Conservation (phyloP, 1,140 invertebrate species). For the Lasaia peninsularis region DNA sequence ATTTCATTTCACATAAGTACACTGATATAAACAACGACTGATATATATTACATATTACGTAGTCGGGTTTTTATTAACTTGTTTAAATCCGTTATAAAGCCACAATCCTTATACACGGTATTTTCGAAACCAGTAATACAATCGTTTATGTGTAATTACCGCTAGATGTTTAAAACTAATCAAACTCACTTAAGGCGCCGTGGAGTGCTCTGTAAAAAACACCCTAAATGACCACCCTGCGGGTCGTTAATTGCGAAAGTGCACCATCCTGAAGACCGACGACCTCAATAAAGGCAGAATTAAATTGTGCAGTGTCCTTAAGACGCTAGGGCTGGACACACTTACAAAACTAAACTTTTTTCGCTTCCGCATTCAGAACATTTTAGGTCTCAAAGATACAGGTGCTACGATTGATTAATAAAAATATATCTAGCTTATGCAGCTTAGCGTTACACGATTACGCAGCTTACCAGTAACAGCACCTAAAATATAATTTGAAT, state of each 20-base stretch:
- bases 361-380: neutral
- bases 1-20: too few relatives aligned
- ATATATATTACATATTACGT: too few relatives aligned
- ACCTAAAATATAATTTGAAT: too few relatives aligned
- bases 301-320: conserved; percentile 16
- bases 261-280: conserved; percentile 7
- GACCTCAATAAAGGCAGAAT: conserved; percentile 17
- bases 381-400: neutral
- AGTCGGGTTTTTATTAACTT: too few relatives aligned
- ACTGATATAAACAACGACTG: too few relatives aligned
- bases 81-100: neutral
- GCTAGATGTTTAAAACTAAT: conserved; percentile 20
- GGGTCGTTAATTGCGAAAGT: conserved; percentile 7
- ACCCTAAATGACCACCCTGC: conserved; percentile 16
- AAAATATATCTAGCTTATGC: too few relatives aligned
- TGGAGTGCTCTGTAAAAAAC: conserved; percentile 15
- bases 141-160: neutral
- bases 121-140: neutral
- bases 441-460: too few relatives aligned
- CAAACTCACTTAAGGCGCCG: conserved; percentile 25
- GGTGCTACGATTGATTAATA: neutral
- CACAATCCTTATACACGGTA: neutral
- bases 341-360: neutral
- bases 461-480: too few relatives aligned
- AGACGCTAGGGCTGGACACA: neutral